These are phyloP conservation scores for Rotaria sp. DNA, from an alignment of 2,888 invertebrate species.

Conservation along the genomic window DNA sequence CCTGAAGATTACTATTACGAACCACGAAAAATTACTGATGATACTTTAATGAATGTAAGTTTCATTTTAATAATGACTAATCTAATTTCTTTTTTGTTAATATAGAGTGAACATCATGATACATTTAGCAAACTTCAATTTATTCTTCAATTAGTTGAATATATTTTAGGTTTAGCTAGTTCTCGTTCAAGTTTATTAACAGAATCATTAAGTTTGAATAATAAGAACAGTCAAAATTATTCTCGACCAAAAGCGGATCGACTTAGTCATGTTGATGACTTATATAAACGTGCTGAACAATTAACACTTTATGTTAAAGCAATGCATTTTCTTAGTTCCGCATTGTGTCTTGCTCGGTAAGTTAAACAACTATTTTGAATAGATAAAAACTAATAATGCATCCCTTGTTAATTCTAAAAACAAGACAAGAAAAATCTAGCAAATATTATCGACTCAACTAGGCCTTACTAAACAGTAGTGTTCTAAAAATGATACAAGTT, in stretches of 20 bases:
- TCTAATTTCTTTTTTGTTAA: conserved; percentile 41
- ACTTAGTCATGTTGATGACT: conserved; percentile 34
- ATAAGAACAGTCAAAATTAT: not conserved
- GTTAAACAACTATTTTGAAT: not conserved
- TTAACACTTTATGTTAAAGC: conserved; percentile 79
- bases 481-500: no score
- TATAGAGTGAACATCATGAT: conserved; percentile 83
- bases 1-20: not conserved
- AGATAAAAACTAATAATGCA: no score
- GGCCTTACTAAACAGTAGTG: no score
- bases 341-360: conserved; percentile 58
- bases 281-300: conserved; percentile 65
- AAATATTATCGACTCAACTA: no score
- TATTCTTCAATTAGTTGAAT: conserved; percentile 85
- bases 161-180: conserved; percentile 70
- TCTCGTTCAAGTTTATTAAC: conserved; percentile 55
- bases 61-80: not conserved
- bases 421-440: no score
- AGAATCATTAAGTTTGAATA: conserved; percentile 44
- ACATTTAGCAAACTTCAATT: conserved; percentile 93
- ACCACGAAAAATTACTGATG: conserved; percentile 10
- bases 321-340: conserved; percentile 86
- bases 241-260: conserved; percentile 34
- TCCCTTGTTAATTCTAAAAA: no score
- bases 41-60: conserved; percentile 35